Evolutionary conservation across 2,797 vertebrate genomes (phyloP), one percentile per base, ranked within the genome.

Genomic region (Mus minutoides): DNA sequence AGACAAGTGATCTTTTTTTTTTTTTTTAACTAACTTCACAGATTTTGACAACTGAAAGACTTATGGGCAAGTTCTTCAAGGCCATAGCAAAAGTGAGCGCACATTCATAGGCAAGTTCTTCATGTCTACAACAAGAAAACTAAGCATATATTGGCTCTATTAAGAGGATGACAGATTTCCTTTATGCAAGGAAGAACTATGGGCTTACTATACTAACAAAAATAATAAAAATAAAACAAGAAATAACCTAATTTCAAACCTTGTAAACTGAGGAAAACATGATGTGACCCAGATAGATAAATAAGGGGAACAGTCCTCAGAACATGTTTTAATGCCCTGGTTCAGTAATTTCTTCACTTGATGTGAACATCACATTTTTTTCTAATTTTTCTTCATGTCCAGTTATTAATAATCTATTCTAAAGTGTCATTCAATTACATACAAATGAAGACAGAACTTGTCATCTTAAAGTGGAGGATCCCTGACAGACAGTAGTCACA

Each of bases 291-390:
- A 29, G 3, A 21, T 52, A 54, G 43, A 69, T 77, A 88, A 95
- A 88, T 17, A 37, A 56, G 82, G 40, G 6, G 73, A 94, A 85
- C 26, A 49, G 26, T 16, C 11, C 11, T 80, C 64, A 78, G 40
- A 95, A 60, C 1, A 34, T 22, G 85, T 34, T 91, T 95, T 86
- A 62, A 14, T 14, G 26, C 62, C 86, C 9, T 29, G 78, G 24
- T 10, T 90, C 43, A 76, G 4, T 89, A 52, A 83, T 85, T 77
- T 97, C 73, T 77, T 73, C 84, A 77, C 43, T 52, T 91, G 67
- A 92, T 71, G 88, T 73, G 19, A 89, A 0, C n/a, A 86, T 60
- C 31, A 90, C 21, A 83, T 22, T 49, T 77, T 64, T 84, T 37
- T 31, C 21, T 34, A 37, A 21, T 34, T 34, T 29, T 92, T 93